Evolutionary conservation across 1,140 invertebrate species (phyloP).

Genomic region (Pantala flavescens): DNA sequence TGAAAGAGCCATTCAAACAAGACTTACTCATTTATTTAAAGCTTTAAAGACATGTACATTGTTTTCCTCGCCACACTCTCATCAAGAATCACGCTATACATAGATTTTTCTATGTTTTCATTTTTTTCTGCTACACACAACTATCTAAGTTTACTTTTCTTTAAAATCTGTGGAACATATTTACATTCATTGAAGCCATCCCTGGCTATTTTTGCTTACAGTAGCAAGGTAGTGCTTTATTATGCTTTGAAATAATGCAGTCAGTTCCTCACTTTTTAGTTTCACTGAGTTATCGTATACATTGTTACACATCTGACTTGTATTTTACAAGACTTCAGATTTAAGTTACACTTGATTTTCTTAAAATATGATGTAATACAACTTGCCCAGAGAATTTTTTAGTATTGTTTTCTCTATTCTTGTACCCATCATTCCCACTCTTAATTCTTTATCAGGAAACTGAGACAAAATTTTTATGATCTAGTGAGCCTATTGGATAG

Average conservation of each 20-base stretch:
- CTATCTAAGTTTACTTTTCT: background rate
- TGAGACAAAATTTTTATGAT: no score
- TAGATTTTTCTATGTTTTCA: background rate
- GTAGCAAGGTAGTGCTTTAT: background rate
- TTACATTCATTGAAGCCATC: conserved; percentile 10
- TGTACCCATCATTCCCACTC: no score
- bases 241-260: background rate
- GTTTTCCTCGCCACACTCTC: background rate
- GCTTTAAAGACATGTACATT: conserved; percentile 10
- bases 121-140: background rate
- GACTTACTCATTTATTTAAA: conserved; percentile 10
- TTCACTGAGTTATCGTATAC: background rate
- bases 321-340: no score
- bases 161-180: conserved; percentile 3
- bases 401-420: no score
- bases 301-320: background rate
- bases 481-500: no score
- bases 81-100: background rate
- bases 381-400: no score
- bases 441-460: no score
- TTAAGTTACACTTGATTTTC: no score
- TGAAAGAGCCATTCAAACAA: background rate
- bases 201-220: background rate
- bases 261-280: background rate
- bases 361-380: no score